These are phyloP conservation scores for Danio jaintianensis DNA, from an alignment of 2,797 vertebrate genomes.

Conservation along the genomic window DNA sequence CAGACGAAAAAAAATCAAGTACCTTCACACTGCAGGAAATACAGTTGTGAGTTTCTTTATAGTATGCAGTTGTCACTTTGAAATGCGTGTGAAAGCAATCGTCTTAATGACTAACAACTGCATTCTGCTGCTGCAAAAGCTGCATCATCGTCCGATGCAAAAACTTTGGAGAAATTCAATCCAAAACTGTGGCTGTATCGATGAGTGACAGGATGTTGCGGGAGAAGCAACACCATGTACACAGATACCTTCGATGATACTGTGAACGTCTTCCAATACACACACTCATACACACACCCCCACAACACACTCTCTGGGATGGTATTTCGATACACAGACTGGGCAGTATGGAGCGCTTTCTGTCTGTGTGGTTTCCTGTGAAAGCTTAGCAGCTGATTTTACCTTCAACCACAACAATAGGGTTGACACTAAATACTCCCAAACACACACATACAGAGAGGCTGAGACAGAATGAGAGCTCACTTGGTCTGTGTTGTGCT, in stretches of 20 bases:
- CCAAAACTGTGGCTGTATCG: constrained; percentile 52
- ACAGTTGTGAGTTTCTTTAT: too few relatives aligned
- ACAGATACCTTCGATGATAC: constrained; percentile 63
- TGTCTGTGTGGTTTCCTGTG: constrained; percentile 71
- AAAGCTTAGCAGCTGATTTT: constrained; percentile 66
- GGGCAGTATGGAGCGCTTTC: constrained; percentile 59
- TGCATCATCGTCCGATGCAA: constrained; percentile 1
- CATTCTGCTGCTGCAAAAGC: background rate
- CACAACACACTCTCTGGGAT: constrained; percentile 53
- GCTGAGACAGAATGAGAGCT: background rate
- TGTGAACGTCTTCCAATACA: constrained; percentile 65
- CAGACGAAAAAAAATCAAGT: too few relatives aligned
- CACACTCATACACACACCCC: constrained; percentile 51
- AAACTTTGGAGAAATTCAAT: constrained; percentile 45
- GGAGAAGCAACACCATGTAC: constrained; percentile 62
- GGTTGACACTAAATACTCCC: constrained; percentile 64
- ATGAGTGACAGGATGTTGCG: constrained; percentile 63
- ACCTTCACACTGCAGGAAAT: too few relatives aligned
- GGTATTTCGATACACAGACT: constrained; percentile 64
- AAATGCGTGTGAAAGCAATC: too few relatives aligned
- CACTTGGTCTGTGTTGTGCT: constrained; percentile 3
- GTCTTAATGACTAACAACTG: too few relatives aligned
- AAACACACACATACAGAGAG: constrained; percentile 47
- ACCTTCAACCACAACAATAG: constrained; percentile 61
- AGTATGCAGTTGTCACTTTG: too few relatives aligned